These are phyloP conservation scores for Scaptomyza graminum DNA, from an alignment of 1,140 invertebrate species.

Conservation along the genomic window DNA sequence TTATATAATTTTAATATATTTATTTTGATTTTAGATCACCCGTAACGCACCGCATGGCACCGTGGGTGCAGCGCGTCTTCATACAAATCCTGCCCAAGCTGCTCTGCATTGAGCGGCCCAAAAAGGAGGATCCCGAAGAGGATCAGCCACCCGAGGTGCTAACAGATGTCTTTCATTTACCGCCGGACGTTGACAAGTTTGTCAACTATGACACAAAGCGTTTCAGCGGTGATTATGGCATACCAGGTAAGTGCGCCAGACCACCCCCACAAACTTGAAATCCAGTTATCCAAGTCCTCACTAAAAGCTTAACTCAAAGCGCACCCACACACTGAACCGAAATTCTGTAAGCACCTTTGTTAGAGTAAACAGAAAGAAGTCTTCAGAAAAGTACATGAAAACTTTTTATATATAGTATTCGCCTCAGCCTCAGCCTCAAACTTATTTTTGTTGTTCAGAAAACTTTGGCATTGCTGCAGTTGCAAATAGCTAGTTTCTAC, in stretches of 20 bases:
- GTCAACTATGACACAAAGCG: conserved; percentile 86
- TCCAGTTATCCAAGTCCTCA: background rate
- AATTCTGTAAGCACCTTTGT: conserved; percentile 24
- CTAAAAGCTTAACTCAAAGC: background rate
- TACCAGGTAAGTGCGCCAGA: conserved; percentile 84
- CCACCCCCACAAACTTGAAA: background rate
- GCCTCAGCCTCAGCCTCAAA: conserved; percentile 49
- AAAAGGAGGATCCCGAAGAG: conserved; percentile 88
- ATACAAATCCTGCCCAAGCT: conserved; percentile 94
- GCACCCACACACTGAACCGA: conserved; percentile 11
- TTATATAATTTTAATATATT: no score
- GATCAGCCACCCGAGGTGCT: conserved; percentile 88
- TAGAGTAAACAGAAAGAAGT: conserved; percentile 31
- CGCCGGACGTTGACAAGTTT: conserved; percentile 89
- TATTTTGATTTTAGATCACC: conserved; percentile 87
- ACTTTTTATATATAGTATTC: conserved; percentile 51
- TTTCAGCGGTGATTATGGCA: conserved; percentile 89
- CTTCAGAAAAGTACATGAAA: conserved; percentile 34
- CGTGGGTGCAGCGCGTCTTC: conserved; percentile 95
- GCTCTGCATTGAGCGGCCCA: conserved; percentile 92
- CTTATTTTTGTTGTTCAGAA: conserved; percentile 56
- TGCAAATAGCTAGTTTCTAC: conserved; percentile 3
- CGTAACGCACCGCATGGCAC: conserved; percentile 97
- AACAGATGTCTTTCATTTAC: conserved; percentile 89
- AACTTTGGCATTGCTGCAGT: conserved; percentile 45